Evolutionary conservation across 1,140 invertebrate species (phyloP).

Genomic region (Artemia franciscana): DNA sequence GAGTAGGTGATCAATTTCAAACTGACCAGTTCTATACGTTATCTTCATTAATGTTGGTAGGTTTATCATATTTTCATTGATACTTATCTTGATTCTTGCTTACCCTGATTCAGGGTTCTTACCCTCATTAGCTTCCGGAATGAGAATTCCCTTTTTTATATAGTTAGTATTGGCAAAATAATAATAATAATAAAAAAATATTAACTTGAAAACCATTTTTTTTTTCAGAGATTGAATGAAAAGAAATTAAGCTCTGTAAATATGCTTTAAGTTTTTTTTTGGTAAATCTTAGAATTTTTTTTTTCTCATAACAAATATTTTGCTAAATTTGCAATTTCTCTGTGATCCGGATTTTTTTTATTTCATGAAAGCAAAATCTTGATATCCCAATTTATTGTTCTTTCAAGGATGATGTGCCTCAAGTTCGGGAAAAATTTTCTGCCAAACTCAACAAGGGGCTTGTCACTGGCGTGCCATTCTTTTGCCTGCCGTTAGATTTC

Average conservation of each 20-base stretch:
- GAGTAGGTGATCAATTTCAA: constrained; percentile 77
- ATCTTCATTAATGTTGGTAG: constrained; percentile 63
- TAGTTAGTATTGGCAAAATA: no score
- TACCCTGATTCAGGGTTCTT: no score
- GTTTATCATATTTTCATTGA: constrained; percentile 17
- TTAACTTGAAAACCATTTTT: no score
- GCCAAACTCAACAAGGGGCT: constrained; percentile 76
- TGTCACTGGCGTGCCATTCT: constrained; percentile 40
- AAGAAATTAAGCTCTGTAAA: no score
- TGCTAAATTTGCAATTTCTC: no score
- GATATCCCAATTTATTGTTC: constrained; percentile 8
- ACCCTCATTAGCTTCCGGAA: background rate
- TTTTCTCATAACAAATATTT: no score
- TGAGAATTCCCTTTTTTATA: background rate
- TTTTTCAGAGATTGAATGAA: no score
- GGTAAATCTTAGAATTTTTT: no score
- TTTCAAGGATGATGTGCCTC: constrained; percentile 52
- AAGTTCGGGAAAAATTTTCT: constrained; percentile 73
- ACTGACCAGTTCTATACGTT: constrained; percentile 84
- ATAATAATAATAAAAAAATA: no score
- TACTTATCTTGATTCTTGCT: constrained; percentile 7
- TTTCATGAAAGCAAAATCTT: no score
- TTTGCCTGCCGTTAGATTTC: constrained; percentile 74
- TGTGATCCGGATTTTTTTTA: no score
- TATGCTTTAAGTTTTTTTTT: no score